Conservation (phyloP, 2,113 vertebrate species). For the Rhegmatorhina hoffmannsi region DNA sequence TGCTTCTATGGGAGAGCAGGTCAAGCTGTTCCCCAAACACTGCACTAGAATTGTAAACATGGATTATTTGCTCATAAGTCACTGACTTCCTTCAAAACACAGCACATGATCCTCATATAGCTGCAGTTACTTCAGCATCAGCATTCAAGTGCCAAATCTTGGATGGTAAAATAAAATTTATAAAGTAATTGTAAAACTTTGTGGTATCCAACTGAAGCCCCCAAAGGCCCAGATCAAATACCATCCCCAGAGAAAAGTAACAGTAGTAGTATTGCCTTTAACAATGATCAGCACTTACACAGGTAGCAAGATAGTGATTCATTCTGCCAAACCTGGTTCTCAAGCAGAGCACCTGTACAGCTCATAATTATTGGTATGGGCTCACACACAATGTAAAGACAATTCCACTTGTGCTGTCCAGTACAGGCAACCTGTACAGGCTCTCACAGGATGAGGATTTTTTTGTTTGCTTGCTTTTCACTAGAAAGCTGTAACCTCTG, state of each 20-base stretch:
- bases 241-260: not conserved
- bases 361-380: not conserved
- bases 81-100: not conserved
- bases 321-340: not conserved
- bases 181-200: not conserved
- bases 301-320: not conserved
- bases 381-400: not conserved
- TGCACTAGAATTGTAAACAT: not conserved
- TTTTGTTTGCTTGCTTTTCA: not conserved
- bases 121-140: not conserved
- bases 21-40: not conserved
- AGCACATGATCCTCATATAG: accelerated
- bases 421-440: not conserved
- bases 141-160: not conserved
- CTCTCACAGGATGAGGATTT: not conserved
- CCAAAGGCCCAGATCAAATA: not conserved
- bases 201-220: not conserved
- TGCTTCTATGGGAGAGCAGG: not conserved
- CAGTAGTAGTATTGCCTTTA: not conserved
- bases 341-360: not conserved
- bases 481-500: not conserved
- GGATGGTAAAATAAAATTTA: not conserved
- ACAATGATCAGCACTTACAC: not conserved
- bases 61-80: not conserved
- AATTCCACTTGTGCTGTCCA: not conserved